Base-by-base conservation (phyloP, 2,797 vertebrate genomes). In the Macropus fuliginosus region DNA sequence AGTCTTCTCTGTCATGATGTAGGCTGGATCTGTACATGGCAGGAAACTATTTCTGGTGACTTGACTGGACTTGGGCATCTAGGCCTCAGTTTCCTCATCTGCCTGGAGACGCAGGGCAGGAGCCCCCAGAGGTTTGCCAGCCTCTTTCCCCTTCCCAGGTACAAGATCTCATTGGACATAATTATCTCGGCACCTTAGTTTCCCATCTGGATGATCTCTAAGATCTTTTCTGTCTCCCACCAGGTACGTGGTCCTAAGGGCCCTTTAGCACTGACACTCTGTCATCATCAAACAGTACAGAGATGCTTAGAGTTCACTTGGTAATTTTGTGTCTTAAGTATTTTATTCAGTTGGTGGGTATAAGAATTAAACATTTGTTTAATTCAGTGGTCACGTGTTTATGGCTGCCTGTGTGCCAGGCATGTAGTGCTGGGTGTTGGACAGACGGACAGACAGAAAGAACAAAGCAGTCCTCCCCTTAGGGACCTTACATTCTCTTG, bases 81-180 rank as follows among this genome's bases (percentile, higher is more conserved):
- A 18, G 91, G 8, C 46, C 52, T 92, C 74, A 91, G 3, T 94
- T 94, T 95, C 52, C 96, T 92, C 1, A 57, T 94, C 55, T 96
- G 52, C 93, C 89, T 66, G 57, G 62, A 66, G 59, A 62, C 8
- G 13, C 34, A 66, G 62, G 18, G 14, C 13, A 21, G 34, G 4
- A n/a, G 21, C 24, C 74, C 62, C 34, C 21, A 28, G 62, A 81
- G 40, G 3, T 87, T 27, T 11, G 74, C 3, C 8, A 21, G n/a
- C 12, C 34, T 5, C 31, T 5, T 34, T 0, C 24, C 55, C 24
- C 56, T 55, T 55, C 54, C 57, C 34, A 18, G 12, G 62, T 28
- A 34, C 12, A 66, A 9, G 14, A 34, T 34, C 59, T 66, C 31
- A n/a, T n/a, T 66, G 62, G n/a, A 66, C 8, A 16, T 5, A 5